phyloP scores from a whole-genome alignment of 2,888 invertebrate species.

The Ichneumon xanthorius region DNA sequence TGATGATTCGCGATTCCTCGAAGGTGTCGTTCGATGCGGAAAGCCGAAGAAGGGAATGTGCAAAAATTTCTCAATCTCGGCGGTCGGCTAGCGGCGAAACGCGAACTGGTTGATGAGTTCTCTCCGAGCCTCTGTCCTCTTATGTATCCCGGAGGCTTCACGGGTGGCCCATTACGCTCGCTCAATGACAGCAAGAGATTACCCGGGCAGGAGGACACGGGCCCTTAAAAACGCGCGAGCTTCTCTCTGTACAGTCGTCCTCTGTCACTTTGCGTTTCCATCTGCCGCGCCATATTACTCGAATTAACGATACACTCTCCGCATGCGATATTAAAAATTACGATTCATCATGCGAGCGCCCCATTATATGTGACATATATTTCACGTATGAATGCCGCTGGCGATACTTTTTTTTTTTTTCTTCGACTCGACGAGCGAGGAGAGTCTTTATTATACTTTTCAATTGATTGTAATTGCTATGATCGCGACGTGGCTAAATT shows the following conservation, averaged over 20 bases:
- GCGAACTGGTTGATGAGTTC: constrained; percentile 59
- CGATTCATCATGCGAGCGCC: not conserved
- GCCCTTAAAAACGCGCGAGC: constrained; percentile 15
- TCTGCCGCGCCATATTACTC: constrained; percentile 16
- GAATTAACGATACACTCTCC: constrained; percentile 10
- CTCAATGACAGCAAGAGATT: constrained; percentile 75
- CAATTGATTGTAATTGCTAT: constrained; percentile 64
- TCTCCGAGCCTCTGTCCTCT: constrained; percentile 34
- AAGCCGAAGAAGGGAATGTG: constrained; percentile 27
- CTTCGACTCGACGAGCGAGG: constrained; percentile 10
- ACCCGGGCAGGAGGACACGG: constrained; percentile 51
- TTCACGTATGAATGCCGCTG: constrained; percentile 32
- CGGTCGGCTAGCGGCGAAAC: constrained; percentile 55
- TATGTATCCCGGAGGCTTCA: constrained; percentile 57
- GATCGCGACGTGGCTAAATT: constrained; percentile 56
- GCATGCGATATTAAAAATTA: constrained; percentile 22
- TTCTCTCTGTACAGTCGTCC: constrained; percentile 1
- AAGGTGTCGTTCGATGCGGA: constrained; percentile 32
- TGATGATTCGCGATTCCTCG: constrained; percentile 27
- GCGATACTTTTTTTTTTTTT: constrained; percentile 15
- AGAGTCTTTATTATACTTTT: constrained; percentile 41
- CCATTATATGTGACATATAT: constrained; percentile 38
- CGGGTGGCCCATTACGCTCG: constrained; percentile 77
- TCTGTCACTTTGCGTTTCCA: constrained; percentile 14
- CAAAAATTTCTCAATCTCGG: constrained; percentile 78